These are phyloP conservation scores for Athalia rosae DNA, from an alignment of 2,888 invertebrate species.

Conservation along the genomic window DNA sequence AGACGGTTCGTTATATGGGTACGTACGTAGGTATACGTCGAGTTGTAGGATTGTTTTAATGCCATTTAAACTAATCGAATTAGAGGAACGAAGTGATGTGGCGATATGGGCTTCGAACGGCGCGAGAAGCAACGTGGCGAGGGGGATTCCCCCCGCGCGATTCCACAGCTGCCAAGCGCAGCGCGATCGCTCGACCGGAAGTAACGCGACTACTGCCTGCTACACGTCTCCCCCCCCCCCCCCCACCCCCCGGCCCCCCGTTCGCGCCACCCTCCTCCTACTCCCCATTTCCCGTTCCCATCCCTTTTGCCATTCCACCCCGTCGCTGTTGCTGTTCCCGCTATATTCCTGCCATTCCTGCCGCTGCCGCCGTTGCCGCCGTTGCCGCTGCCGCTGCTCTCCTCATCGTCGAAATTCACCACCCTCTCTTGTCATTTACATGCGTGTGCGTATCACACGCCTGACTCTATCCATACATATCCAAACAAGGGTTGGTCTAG, in stretches of 20 bases:
- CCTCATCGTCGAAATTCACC: conserved; percentile 55
- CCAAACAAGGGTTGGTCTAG: conserved; percentile 15
- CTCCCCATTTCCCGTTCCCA: conserved; percentile 42
- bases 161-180: conserved; percentile 73
- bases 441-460: conserved; percentile 52
- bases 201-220: conserved; percentile 73
- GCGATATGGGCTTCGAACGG: conserved; percentile 61
- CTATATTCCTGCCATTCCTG: conserved; percentile 14
- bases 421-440: conserved; percentile 59
- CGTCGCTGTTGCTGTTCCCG: conserved; percentile 16
- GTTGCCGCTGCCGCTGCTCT: conserved; percentile 45
- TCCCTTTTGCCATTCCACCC: conserved; percentile 39
- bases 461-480: conserved; percentile 24
- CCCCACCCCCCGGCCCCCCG: conserved; percentile 50
- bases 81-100: conserved; percentile 72
- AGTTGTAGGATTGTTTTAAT: conserved; percentile 76
- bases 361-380: conserved; percentile 40
- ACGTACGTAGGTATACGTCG: conserved; percentile 62
- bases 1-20: conserved; percentile 9
- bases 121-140: conserved; percentile 46
- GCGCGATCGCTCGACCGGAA: conserved; percentile 72
- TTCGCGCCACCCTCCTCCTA: too few relatives aligned
- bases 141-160: conserved; percentile 63
- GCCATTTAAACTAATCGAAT: conserved; percentile 78
- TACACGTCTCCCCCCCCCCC: conserved; percentile 65